phyloP scores from a whole-genome alignment of 2,888 invertebrate species.

The Opisthograptis luteolata region DNA sequence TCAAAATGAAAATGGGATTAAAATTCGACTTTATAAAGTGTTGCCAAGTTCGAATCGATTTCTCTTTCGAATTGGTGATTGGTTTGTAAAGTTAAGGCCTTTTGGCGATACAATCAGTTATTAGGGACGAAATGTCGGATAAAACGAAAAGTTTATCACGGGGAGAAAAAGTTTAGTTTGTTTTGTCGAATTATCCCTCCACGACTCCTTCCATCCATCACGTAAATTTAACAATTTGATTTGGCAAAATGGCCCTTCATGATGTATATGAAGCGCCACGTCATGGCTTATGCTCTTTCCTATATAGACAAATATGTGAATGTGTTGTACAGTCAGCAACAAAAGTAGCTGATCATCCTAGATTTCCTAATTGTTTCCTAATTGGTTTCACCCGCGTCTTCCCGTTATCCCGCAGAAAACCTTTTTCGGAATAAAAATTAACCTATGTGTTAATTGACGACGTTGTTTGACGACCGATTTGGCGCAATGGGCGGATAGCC shows the following conservation, averaged over 20 bases:
- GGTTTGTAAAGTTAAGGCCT: conserved; percentile 28
- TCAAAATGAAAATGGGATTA: conserved; percentile 13
- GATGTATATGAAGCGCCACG: too few species aligned
- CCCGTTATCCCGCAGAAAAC: too few species aligned
- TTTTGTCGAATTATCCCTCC: conserved; percentile 7
- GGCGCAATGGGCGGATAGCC: too few species aligned
- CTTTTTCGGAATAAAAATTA: too few species aligned
- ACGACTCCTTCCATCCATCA: conserved; percentile 2
- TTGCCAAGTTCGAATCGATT: conserved; percentile 28
- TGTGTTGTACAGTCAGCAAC: too few species aligned
- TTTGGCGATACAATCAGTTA: conserved; percentile 22
- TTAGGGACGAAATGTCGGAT: conserved; percentile 23
- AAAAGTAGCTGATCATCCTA: too few species aligned
- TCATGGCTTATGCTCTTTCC: too few species aligned
- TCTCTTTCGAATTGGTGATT: conserved; percentile 29
- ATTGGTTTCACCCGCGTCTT: too few species aligned
- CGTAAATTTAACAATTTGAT: conserved; percentile 11
- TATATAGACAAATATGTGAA: too few species aligned
- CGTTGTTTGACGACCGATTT: too few species aligned
- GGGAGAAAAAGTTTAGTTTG: conserved; percentile 7
- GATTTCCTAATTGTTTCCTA: too few species aligned
- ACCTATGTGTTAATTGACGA: too few species aligned
- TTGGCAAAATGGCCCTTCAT: neutral
- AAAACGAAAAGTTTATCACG: conserved; percentile 22
- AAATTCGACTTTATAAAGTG: conserved; percentile 16